Conservation (phyloP, 1,140 invertebrate genomes). For the Neuroterus valhalla region DNA sequence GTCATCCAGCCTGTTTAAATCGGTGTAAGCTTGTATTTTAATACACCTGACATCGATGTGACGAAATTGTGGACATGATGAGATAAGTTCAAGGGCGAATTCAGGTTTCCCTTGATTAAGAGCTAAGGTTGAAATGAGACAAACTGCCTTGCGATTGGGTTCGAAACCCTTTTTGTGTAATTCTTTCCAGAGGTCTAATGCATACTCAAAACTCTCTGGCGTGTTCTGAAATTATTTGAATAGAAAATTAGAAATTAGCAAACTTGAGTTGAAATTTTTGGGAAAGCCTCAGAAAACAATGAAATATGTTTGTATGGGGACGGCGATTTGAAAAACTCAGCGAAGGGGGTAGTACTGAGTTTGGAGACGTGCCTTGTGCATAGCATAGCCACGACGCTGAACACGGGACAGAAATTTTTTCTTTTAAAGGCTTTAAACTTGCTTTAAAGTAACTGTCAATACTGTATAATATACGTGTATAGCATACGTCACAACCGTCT, state of each 20-base stretch:
- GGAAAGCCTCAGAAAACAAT: too few species aligned
- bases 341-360: too few species aligned
- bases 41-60: slow-evolving; percentile 83
- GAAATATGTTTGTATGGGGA: too few species aligned
- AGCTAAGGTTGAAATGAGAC: slow-evolving; percentile 80
- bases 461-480: too few species aligned
- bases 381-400: too few species aligned
- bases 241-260: slow-evolving; percentile 33
- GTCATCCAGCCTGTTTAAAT: slow-evolving; percentile 80
- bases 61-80: slow-evolving; percentile 71
- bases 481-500: too few species aligned
- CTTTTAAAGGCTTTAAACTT: too few species aligned
- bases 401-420: too few species aligned
- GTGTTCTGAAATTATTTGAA: slow-evolving; percentile 79
- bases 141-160: slow-evolving; percentile 77
- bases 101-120: slow-evolving; percentile 82
- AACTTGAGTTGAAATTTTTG: too few species aligned
- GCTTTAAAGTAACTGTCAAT: too few species aligned
- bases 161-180: slow-evolving; percentile 75
- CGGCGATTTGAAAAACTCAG: too few species aligned
- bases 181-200: slow-evolving; percentile 78
- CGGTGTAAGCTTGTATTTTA: slow-evolving; percentile 78
- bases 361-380: too few species aligned
- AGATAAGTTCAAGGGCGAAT: slow-evolving; percentile 81
- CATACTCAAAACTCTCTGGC: slow-evolving; percentile 80